Conservation (phyloP, 2,797 vertebrate genomes). For the Pseudochirops cupreus region DNA sequence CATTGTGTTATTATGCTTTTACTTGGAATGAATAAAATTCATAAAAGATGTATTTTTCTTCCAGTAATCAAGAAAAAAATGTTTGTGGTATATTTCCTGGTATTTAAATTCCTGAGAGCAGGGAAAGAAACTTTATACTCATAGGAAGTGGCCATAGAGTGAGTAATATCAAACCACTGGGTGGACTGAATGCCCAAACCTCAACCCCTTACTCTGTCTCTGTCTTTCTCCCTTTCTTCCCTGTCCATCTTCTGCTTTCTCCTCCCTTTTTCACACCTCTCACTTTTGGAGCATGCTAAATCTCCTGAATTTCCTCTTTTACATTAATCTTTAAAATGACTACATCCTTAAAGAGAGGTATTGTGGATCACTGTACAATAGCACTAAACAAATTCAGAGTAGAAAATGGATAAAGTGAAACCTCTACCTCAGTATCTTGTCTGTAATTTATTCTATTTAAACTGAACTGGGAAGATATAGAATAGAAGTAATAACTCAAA, state of each 20-base stretch:
- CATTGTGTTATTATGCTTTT: slow-evolving; percentile 1
- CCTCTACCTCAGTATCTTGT: too few relatives aligned
- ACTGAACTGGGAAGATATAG: background rate
- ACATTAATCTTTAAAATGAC: background rate
- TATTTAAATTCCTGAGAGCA: background rate
- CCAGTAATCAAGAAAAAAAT: background rate
- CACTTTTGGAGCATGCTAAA: background rate
- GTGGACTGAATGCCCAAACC: background rate
- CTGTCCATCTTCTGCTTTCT: background rate
- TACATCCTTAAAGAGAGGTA: background rate
- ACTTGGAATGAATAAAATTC: background rate
- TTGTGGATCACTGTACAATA: background rate
- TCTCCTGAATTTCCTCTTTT: background rate
- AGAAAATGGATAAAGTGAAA: background rate
- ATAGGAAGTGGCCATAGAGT: background rate
- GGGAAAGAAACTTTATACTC: background rate
- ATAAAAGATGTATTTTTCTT: background rate
- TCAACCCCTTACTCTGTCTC: background rate
- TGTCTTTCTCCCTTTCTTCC: background rate
- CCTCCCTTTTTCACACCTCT: background rate
- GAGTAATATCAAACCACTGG: background rate
- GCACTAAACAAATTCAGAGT: background rate
- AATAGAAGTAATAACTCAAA: background rate
- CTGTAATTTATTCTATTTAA: background rate
- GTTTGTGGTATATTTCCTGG: background rate